A percentile compares a stretch with the other conserved stretches of the same genome.
Evolutionary conservation across 2,797 vertebrate species (phyloP).

Genomic region (Zenarchopterus dispar): DNA sequence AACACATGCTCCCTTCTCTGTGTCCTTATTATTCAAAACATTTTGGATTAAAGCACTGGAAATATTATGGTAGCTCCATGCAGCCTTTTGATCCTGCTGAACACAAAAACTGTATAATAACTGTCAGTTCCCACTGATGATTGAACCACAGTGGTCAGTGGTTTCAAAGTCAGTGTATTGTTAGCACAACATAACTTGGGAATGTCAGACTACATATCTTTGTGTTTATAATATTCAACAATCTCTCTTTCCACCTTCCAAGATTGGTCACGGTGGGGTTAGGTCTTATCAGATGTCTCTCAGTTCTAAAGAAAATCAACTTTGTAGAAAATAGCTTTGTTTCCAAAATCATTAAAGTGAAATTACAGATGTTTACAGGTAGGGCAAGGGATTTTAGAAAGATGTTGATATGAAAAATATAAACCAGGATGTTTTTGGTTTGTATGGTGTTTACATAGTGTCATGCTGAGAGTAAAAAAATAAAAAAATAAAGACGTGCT

Average conservation of each 20-base stretch:
- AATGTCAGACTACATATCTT: conserved; percentile 54
- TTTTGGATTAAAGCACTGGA: conserved; percentile 16
- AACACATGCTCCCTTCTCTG: conserved; percentile 1
- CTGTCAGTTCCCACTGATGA: conserved; percentile 23
- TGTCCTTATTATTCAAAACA: conserved; percentile 24
- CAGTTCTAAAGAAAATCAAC: no score
- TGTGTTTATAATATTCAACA: conserved; percentile 40
- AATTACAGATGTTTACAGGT: no score
- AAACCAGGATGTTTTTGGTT: no score
- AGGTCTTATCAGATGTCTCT: no score
- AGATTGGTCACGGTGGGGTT: no score
- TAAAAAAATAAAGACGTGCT: no score
- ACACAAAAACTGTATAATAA: conserved; percentile 22
- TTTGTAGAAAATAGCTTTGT: no score
- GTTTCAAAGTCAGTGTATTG: conserved; percentile 37
- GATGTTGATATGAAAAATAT: no score
- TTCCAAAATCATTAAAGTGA: no score
- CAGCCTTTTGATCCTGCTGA: conserved; percentile 29
- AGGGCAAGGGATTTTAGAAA: no score
- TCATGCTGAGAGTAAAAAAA: no score
- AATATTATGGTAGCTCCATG: conserved; percentile 5
- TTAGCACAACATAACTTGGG: conserved; percentile 42
- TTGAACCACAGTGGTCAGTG: conserved; percentile 37
- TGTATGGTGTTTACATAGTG: no score
- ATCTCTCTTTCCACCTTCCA: conserved; percentile 5